These are phyloP conservation scores for Drosophila subsilvestris DNA, from an alignment of 2,888 invertebrate species.

Conservation along the genomic window DNA sequence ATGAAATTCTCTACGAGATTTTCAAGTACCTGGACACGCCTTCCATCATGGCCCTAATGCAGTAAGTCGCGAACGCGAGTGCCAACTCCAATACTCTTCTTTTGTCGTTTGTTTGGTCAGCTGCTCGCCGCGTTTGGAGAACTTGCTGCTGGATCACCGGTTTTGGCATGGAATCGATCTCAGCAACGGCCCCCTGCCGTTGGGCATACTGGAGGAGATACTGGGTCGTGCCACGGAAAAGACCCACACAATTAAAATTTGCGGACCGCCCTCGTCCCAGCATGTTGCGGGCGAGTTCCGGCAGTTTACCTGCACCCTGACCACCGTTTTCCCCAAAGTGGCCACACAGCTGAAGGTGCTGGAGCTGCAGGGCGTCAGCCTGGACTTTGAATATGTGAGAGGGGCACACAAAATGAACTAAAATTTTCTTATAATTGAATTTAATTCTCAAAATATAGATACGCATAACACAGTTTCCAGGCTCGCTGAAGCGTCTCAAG, in stretches of 20 bases:
- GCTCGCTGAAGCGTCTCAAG: constrained; percentile 86
- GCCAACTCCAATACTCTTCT: neutral
- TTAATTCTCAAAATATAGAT: constrained; percentile 84
- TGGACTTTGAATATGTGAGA: constrained; percentile 81
- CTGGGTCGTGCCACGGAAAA: constrained; percentile 77
- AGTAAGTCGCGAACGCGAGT: constrained; percentile 64
- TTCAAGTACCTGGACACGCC: constrained; percentile 82
- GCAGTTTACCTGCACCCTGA: constrained; percentile 76
- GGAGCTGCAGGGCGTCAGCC: constrained; percentile 81
- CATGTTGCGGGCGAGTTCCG: constrained; percentile 75
- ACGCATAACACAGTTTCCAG: constrained; percentile 87
- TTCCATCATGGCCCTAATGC: constrained; percentile 78
- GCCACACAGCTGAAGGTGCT: constrained; percentile 74
- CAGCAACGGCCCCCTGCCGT: constrained; percentile 71
- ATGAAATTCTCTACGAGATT: constrained; percentile 83
- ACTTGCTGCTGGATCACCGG: constrained; percentile 79
- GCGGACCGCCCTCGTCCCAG: constrained; percentile 77
- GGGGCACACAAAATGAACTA: too few relatives aligned
- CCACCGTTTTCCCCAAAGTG: constrained; percentile 70
- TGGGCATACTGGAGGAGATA: constrained; percentile 76
- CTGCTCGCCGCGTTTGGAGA: constrained; percentile 80
- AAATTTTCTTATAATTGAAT: neutral
- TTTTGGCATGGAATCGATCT: constrained; percentile 83
- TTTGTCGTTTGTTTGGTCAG: constrained; percentile 52
- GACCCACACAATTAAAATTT: constrained; percentile 80